phyloP scores from a whole-genome alignment of 1,140 invertebrate genomes.

The Galendromus occidentalis region DNA sequence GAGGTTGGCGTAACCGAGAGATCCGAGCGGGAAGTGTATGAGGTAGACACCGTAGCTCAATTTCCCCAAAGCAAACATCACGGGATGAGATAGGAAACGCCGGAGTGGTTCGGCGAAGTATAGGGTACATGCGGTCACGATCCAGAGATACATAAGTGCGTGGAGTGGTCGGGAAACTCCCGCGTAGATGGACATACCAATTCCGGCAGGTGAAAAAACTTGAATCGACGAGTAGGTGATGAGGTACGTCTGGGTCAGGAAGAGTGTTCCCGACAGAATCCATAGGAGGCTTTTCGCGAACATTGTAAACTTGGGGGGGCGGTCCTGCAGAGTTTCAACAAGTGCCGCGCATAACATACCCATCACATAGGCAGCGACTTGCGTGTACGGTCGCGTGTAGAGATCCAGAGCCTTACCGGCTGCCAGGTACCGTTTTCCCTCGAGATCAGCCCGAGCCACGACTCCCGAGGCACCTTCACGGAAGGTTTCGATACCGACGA shows the following conservation, averaged over 20 bases:
- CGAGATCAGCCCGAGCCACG: not conserved
- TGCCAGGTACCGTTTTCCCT: not conserved
- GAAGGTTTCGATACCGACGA: not conserved
- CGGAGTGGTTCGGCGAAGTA: constrained; percentile 4
- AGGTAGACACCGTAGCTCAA: constrained; percentile 8
- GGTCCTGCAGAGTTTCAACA: not conserved
- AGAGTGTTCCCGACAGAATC: not conserved
- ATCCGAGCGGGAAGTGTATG: not conserved
- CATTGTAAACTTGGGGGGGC: not conserved
- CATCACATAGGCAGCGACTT: not conserved
- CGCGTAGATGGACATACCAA: not conserved
- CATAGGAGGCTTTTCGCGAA: not conserved
- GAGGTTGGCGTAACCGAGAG: not conserved
- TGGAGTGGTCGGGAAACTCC: not conserved
- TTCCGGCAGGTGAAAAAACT: not conserved
- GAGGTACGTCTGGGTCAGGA: not conserved
- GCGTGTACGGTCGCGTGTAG: not conserved
- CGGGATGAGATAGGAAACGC: not conserved
- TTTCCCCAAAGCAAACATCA: not conserved
- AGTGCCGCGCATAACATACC: not conserved
- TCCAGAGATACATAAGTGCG: constrained; percentile 1
- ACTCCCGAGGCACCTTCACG: not conserved
- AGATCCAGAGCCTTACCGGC: constrained; percentile 3
- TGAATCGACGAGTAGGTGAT: constrained; percentile 7
- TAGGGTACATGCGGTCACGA: not conserved